Evolutionary conservation across 2,797 vertebrate species (phyloP).

Genomic region (Phoxinus dragarum): DNA sequence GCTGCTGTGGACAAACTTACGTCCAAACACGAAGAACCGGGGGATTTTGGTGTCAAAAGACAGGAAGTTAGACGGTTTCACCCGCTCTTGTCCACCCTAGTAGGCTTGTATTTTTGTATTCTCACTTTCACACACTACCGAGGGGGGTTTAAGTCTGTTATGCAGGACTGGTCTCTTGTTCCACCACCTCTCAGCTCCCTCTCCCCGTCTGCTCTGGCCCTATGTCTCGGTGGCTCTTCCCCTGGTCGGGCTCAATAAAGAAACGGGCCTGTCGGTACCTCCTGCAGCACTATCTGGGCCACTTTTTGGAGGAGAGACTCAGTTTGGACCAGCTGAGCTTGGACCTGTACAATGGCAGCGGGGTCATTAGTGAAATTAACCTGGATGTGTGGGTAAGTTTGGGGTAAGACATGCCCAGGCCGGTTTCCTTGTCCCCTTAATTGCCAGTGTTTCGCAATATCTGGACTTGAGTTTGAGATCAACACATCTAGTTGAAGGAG

Average conservation of each 20-base stretch:
- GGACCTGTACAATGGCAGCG: slow-evolving; percentile 93
- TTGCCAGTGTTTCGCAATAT: slow-evolving; percentile 77
- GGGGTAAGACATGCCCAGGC: background rate
- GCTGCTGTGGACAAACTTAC: slow-evolving; percentile 47
- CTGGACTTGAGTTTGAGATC: slow-evolving; percentile 66
- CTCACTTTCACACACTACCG: slow-evolving; percentile 65
- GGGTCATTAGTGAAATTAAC: slow-evolving; percentile 88
- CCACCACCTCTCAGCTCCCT: slow-evolving; percentile 76
- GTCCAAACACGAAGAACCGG: slow-evolving; percentile 71
- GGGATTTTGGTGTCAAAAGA: slow-evolving; percentile 69
- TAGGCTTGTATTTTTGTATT: slow-evolving; percentile 14
- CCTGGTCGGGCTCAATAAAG: slow-evolving; percentile 95
- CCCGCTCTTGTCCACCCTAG: slow-evolving; percentile 62
- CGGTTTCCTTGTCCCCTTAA: slow-evolving; percentile 51
- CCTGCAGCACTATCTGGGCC: slow-evolving; percentile 92
- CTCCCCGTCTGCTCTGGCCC: slow-evolving; percentile 81
- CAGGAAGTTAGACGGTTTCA: slow-evolving; percentile 68
- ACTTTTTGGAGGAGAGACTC: slow-evolving; percentile 91
- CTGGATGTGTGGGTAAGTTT: slow-evolving; percentile 91
- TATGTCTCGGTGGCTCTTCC: slow-evolving; percentile 94
- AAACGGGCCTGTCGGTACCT: slow-evolving; percentile 94
- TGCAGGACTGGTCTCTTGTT: slow-evolving; percentile 77
- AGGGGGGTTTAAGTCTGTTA: slow-evolving; percentile 72
- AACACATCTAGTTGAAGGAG: slow-evolving; percentile 67
- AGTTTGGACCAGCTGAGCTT: slow-evolving; percentile 92